Evolutionary conservation across 2,888 invertebrate genomes (phyloP).

Genomic region (Zootermopsis nevadensis): DNA sequence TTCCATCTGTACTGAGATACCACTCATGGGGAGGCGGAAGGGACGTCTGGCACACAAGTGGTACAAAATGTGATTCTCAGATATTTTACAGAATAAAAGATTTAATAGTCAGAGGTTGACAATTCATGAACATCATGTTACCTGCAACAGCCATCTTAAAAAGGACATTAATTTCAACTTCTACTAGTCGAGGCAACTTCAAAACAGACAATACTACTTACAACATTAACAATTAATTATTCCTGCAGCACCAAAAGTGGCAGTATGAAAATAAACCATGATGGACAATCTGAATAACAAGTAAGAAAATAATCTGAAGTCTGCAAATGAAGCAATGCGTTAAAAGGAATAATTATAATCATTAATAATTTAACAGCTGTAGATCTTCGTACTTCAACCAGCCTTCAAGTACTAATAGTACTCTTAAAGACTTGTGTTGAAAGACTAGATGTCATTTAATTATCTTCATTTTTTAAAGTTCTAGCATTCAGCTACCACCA

Average conservation of each 20-base stretch:
- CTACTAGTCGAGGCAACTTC: neutral
- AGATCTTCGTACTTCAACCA: neutral
- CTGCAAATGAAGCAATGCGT: neutral
- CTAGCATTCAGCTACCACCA: neutral
- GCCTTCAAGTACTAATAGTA: neutral
- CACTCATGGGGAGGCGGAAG: no score
- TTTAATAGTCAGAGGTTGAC: neutral
- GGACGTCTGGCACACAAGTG: no score
- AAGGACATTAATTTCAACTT: neutral
- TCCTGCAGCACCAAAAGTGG: neutral
- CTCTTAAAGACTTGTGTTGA: neutral
- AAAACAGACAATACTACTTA: neutral
- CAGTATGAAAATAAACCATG: constrained; percentile 4
- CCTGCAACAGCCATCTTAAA: neutral
- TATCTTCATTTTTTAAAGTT: neutral
- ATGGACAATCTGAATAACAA: neutral
- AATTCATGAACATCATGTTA: neutral
- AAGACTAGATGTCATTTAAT: neutral
- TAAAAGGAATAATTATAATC: neutral
- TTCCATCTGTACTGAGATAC: no score
- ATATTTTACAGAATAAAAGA: no score
- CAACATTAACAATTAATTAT: neutral
- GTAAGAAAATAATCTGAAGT: neutral
- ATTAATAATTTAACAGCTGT: neutral
- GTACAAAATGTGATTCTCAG: no score